A percentile compares a stretch with the other conserved stretches of the same genome.
phyloP scores from a whole-genome alignment of 2,113 vertebrate genomes.

The Chunga burmeisteri region DNA sequence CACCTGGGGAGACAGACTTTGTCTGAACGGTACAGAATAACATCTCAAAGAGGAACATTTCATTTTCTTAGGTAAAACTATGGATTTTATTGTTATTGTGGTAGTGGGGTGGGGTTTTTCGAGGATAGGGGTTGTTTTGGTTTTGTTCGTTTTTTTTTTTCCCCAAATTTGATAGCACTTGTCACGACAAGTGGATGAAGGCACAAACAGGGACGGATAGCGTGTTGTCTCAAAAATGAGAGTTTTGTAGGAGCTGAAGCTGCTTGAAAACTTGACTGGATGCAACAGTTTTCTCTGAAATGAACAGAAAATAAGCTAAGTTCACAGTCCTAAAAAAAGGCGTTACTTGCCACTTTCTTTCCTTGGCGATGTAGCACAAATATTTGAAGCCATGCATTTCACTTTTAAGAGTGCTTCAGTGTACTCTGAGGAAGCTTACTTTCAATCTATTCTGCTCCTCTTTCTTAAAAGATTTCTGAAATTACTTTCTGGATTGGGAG shows the following conservation, averaged over 20 bases:
- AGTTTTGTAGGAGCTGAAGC: not conserved
- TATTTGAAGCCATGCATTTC: not conserved
- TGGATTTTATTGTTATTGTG: fast-evolving
- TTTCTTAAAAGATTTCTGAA: not conserved
- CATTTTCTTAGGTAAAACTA: not conserved
- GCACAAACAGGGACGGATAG: not conserved
- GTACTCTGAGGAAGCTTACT: not conserved
- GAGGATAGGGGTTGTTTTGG: not conserved
- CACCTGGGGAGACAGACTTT: not conserved
- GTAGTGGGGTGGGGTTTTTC: fast-evolving
- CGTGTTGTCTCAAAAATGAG: not conserved
- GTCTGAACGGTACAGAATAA: not conserved
- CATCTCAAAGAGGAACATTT: not conserved
- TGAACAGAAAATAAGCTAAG: not conserved
- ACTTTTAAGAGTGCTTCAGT: not conserved
- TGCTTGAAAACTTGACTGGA: not conserved
- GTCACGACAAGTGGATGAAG: not conserved
- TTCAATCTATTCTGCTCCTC: not conserved
- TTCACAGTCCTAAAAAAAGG: not conserved
- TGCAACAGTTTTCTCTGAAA: not conserved
- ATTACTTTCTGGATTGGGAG: not conserved
- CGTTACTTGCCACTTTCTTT: not conserved
- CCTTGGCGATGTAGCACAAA: not conserved
- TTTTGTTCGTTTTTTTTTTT: not conserved
- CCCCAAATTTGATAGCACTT: not conserved